Evolutionary conservation across 2,888 invertebrate species (phyloP).

Genomic region (Neoscelio sp.): DNA sequence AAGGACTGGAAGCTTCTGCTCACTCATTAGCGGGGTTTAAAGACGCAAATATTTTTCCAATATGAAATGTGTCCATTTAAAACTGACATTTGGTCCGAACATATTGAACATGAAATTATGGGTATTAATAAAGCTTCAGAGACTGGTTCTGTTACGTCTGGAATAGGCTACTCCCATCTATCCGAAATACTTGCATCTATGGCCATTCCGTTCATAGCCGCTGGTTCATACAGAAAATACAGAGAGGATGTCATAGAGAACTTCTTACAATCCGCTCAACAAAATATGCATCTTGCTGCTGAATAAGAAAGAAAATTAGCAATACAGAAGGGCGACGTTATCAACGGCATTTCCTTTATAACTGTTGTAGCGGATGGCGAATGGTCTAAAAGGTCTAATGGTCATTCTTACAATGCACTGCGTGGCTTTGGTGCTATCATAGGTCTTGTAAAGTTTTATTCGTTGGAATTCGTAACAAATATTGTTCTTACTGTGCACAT

Average conservation of each 20-base stretch:
- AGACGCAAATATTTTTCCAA: constrained; percentile 12
- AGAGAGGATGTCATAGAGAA: neutral
- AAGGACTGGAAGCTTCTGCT: constrained; percentile 15
- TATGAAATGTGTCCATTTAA: constrained; percentile 18
- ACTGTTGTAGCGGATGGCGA: constrained; percentile 44
- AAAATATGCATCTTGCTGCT: constrained; percentile 40
- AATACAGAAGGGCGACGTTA: constrained; percentile 21
- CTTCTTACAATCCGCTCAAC: neutral
- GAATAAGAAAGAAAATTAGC: constrained; percentile 47
- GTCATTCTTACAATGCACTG: constrained; percentile 47
- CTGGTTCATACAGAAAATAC: neutral
- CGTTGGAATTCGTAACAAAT: constrained; percentile 72
- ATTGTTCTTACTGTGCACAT: constrained; percentile 68
- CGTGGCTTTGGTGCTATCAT: constrained; percentile 50
- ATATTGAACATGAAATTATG: neutral
- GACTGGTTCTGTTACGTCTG: constrained; percentile 2
- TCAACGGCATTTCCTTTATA: constrained; percentile 50
- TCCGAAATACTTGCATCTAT: constrained; percentile 9
- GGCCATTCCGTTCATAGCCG: neutral
- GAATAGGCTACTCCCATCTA: constrained; percentile 16
- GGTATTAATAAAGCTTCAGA: constrained; percentile 15
- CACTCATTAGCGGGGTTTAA: constrained; percentile 12
- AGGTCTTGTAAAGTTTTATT: constrained; percentile 68
- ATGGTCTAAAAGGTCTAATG: constrained; percentile 54
- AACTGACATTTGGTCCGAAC: constrained; percentile 59